Evolutionary conservation across 2,888 invertebrate genomes (phyloP).

Genomic region (Dryomyza anilis): DNA sequence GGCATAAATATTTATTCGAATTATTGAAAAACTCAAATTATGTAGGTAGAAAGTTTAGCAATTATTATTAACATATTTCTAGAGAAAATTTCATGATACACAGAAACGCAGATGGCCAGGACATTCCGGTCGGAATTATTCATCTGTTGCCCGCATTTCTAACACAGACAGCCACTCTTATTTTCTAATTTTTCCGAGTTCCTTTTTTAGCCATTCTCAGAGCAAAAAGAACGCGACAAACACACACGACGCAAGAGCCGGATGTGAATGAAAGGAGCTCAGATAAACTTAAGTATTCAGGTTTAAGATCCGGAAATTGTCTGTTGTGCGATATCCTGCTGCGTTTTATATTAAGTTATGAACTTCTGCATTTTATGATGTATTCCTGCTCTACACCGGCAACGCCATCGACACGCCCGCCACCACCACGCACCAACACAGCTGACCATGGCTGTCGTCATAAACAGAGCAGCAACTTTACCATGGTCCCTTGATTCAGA

Average conservation of each 20-base stretch:
- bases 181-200: constrained; percentile 4
- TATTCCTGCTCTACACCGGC: constrained; percentile 23
- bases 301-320: constrained; percentile 57
- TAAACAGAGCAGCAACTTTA: constrained; percentile 19
- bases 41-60: background rate
- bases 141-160: background rate
- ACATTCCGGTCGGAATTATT: background rate
- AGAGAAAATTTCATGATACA: background rate
- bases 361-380: constrained; percentile 41
- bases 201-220: too few species aligned
- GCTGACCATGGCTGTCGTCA: constrained; percentile 30
- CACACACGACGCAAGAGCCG: background rate
- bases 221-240: too few species aligned
- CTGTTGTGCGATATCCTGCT: constrained; percentile 57
- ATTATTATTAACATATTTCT: constrained; percentile 19
- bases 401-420: constrained; percentile 39
- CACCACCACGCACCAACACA: too few species aligned
- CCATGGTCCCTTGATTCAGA: background rate
- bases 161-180: constrained; percentile 1
- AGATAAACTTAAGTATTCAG: constrained; percentile 39
- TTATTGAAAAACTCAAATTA: constrained; percentile 13
- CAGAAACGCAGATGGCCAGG: background rate
- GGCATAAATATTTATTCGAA: constrained; percentile 10
- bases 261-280: background rate
- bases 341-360: constrained; percentile 55